A percentile compares a stretch with the other conserved stretches of the same genome.
phyloP scores from a whole-genome alignment of 92 coral and sea anemone species.

The Parazoanthus darwini region DNA sequence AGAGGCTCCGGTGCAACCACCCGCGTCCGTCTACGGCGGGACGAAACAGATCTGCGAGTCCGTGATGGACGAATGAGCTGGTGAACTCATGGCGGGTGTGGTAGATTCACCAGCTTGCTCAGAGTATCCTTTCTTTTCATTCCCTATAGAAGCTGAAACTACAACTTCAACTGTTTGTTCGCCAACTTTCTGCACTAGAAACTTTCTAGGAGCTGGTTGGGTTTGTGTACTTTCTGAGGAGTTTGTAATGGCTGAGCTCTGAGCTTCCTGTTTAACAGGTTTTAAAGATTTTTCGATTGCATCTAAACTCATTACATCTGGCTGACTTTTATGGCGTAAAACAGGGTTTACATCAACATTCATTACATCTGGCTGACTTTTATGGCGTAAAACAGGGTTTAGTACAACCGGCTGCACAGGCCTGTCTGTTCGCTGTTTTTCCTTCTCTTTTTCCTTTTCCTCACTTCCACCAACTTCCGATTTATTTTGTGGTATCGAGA shows the following conservation, averaged over 20 bases:
- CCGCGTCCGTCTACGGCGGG: too few relatives aligned
- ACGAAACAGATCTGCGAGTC: too few relatives aligned
- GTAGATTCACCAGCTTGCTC: neutral
- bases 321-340: constrained; percentile 38
- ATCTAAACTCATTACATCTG: constrained; percentile 3
- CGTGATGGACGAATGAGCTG: constrained; percentile 42
- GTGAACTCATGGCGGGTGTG: neutral
- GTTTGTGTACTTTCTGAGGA: constrained; percentile 1
- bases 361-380: constrained; percentile 32
- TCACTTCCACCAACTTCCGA: constrained; percentile 4
- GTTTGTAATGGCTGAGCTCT: neutral
- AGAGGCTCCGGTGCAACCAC: too few relatives aligned
- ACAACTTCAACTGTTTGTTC: constrained; percentile 35
- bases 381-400: constrained; percentile 40
- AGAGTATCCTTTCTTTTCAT: neutral
- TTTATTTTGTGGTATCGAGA: neutral
- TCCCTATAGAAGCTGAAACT: neutral
- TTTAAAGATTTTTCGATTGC: constrained; percentile 20
- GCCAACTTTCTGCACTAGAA: constrained; percentile 64
- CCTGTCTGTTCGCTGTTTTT: constrained; percentile 24
- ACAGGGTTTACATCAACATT: constrained; percentile 13
- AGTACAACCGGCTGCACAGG: constrained; percentile 32
- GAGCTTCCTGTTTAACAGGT: neutral
- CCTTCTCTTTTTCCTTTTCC: constrained; percentile 38
- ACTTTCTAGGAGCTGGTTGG: constrained; percentile 44